Percentiles rank a stretch among this genome's conserved stretches.
Conservation (phyloP, 2,113 vertebrate genomes). For the Sander vitreus region DNA sequence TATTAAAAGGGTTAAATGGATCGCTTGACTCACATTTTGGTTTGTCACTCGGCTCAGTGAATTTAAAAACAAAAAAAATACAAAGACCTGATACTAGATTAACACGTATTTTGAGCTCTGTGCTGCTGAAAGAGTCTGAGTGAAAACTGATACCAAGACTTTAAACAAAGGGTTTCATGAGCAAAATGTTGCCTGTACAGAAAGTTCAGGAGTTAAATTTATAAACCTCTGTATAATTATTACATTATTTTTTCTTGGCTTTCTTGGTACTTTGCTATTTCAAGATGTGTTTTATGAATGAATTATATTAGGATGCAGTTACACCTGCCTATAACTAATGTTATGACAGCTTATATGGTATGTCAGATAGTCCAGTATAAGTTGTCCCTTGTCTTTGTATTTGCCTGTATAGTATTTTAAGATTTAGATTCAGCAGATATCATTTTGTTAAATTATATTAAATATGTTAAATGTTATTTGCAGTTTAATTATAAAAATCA, state of each 20-base stretch:
- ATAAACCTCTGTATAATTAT: neutral
- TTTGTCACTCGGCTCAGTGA: neutral
- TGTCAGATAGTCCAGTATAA: neutral
- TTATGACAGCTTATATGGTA: neutral
- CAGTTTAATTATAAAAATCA: too few relatives aligned
- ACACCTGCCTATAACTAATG: neutral
- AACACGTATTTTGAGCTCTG: neutral
- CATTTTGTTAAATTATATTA: too few relatives aligned
- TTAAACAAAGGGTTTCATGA: neutral
- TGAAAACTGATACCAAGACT: neutral
- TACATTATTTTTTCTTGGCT: neutral
- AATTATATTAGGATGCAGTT: neutral
- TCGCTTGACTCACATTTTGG: neutral
- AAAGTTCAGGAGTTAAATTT: neutral
- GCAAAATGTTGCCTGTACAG: neutral
- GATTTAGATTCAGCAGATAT: too few relatives aligned
- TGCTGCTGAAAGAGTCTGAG: neutral
- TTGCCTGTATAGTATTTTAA: too few relatives aligned
- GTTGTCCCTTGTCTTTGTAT: too few relatives aligned
- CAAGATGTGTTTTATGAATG: neutral
- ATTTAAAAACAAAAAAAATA: neutral
- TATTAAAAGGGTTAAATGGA: neutral
- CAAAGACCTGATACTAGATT: neutral
- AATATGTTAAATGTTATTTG: too few relatives aligned
- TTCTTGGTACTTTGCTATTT: neutral